Conservation (phyloP, 2,797 vertebrate genomes). For the Pygocentrus nattereri region DNA sequence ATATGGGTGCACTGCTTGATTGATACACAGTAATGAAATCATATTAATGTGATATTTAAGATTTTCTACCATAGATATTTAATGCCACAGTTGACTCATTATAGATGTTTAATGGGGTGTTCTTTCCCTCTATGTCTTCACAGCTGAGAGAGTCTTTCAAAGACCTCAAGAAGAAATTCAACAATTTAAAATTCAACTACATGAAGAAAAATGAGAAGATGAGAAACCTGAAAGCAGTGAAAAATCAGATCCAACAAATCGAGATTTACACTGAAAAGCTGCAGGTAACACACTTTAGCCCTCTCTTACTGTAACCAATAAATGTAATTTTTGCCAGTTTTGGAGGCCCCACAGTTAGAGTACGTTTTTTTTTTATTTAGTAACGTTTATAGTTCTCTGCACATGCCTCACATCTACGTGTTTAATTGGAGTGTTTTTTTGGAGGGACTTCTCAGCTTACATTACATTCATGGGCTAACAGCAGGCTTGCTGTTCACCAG, state of each 20-base stretch:
- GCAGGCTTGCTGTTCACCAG: too few species aligned
- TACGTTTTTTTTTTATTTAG: too few species aligned
- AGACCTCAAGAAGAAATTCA: slow-evolving; percentile 90
- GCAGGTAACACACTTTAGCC: slow-evolving; percentile 73
- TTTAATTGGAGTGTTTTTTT: too few species aligned
- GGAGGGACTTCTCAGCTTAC: too few species aligned
- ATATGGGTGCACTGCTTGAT: background rate
- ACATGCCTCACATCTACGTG: too few species aligned
- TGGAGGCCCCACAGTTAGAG: too few species aligned
- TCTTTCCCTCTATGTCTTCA: slow-evolving; percentile 44
- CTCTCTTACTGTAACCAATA: too few species aligned
- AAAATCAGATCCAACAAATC: slow-evolving; percentile 87
- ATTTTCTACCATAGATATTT: background rate
- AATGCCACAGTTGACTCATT: too few species aligned
- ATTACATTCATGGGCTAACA: too few species aligned
- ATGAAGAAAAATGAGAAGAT: slow-evolving; percentile 85
- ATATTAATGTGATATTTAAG: background rate
- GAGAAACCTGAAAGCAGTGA: slow-evolving; percentile 83
- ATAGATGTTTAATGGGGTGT: background rate
- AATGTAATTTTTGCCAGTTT: too few species aligned
- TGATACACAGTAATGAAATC: background rate
- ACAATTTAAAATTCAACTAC: slow-evolving; percentile 90
- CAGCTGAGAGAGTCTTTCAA: slow-evolving; percentile 88
- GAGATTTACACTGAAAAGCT: slow-evolving; percentile 82
- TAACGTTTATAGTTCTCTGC: too few species aligned